Base-by-base conservation (phyloP, 2,797 vertebrate species). In the Lepus townsendii region DNA sequence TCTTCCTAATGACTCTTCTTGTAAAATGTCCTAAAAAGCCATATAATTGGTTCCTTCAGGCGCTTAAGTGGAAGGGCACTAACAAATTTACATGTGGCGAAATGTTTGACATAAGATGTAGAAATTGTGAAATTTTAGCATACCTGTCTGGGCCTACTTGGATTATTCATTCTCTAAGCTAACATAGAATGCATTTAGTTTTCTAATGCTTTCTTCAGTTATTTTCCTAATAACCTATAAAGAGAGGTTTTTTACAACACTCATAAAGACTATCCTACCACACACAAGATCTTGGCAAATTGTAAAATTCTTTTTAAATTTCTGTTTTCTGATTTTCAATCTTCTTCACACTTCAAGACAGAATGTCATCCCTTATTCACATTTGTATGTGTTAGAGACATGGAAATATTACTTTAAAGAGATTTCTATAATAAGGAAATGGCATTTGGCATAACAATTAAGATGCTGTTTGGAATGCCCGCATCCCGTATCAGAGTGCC, bases 1-100 rank as follows among this genome's bases (percentile, higher is more conserved):
- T 92, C 79, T 87, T 98, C 60, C 92, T 98, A 98, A 97, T 97
- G 97, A 96, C 57, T 97, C 94, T 97, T 97, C 97, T 98, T 98
- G 95, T 98, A 97, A 98, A 98, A 94, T 78, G 92, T 95, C 94
- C 96, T 93, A 60, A 95, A 77, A 63, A 32, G 7, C 19, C 77
- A 83, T 84, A 83, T 96, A 97, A 97, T 97, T 97, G 77, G 89
- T 97, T 97, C 95, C 95, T 98, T 91, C 89, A 96, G 93, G 83
- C 84, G 82, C 72, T 93, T 96, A 90, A 94, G 35, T 68, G 94
- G 77, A 97, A 95, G 20, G 65, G 32, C 85, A 93, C 95, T 88
- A 80, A 96, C 52, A 83, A 90, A 95, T 77, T 22, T 94, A 88
- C 96, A 96, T 93, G 57, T 76, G 66, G 97, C 57, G 88, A 95